These are phyloP conservation scores for Bibio marci DNA, from an alignment of 2,888 invertebrate genomes.

Conservation along the genomic window DNA sequence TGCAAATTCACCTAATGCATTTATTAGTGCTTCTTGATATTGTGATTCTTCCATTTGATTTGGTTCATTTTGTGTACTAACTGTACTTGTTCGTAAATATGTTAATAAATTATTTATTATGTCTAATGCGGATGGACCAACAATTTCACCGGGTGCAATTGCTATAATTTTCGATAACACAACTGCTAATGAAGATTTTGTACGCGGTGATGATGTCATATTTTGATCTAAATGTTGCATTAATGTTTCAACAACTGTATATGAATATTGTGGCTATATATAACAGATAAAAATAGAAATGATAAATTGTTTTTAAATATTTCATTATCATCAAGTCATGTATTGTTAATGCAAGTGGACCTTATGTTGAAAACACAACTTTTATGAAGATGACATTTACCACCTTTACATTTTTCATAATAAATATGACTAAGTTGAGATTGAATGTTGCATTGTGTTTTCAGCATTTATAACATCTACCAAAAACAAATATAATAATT, in stretches of 20 bases:
- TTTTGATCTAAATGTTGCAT: constrained; percentile 76
- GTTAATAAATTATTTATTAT: constrained; percentile 94
- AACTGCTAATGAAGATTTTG: constrained; percentile 80
- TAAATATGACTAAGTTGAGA: no score
- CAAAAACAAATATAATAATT: no score
- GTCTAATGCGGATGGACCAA: constrained; percentile 91
- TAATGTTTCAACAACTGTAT: constrained; percentile 92
- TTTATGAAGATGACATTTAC: no score
- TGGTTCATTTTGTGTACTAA: constrained; percentile 44
- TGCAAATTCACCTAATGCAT: constrained; percentile 93
- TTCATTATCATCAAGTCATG: no score
- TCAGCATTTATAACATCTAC: no score
- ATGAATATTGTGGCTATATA: constrained; percentile 76
- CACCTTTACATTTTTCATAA: no score
- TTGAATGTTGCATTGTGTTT: no score
- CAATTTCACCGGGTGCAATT: constrained; percentile 89
- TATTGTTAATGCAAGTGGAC: no score
- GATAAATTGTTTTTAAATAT: no score
- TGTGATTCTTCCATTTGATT: constrained; percentile 51
- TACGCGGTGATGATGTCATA: constrained; percentile 35
- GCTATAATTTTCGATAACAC: constrained; percentile 92
- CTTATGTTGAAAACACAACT: no score
- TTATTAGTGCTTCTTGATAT: constrained; percentile 92
- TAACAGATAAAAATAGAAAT: no score
- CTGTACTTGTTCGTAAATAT: constrained; percentile 80